Percentiles rank a stretch among this genome's conserved stretches.
Conservation (phyloP, 2,888 invertebrate species). For the Tiliacea citrago region DNA sequence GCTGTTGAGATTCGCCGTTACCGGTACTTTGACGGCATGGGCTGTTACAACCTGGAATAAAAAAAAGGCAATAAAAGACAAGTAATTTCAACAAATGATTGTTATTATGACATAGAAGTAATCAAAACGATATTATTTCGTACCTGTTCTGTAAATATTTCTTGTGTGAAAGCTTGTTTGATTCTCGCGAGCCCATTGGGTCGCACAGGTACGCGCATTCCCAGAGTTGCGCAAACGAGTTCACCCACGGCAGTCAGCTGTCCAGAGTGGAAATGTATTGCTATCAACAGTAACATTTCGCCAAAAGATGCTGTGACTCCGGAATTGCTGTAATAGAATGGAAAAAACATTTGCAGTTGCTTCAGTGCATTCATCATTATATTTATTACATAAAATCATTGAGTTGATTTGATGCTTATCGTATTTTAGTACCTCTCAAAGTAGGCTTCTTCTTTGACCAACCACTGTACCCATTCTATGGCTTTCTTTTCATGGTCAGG, state of each 20-base stretch:
- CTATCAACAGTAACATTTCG: conserved; percentile 98
- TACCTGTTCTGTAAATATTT: conserved; percentile 98
- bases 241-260: conserved; percentile 98
- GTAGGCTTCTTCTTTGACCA: conserved; percentile 97
- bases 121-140: neutral
- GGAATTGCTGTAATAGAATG: conserved; percentile 91
- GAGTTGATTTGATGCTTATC: neutral
- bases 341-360: neutral
- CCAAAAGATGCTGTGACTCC: conserved; percentile 97
- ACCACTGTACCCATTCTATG: conserved; percentile 98
- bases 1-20: conserved; percentile 96
- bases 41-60: conserved; percentile 94
- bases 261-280: conserved; percentile 99
- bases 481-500: conserved; percentile 96
- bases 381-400: neutral
- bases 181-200: conserved; percentile 96
- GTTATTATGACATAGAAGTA: neutral
- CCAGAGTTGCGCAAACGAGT: conserved; percentile 97
- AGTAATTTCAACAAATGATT: neutral
- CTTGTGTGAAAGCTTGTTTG: conserved; percentile 98
- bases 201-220: conserved; percentile 97
- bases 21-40: conserved; percentile 98
- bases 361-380: neutral
- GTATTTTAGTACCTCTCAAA: conserved; percentile 92
- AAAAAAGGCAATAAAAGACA: neutral